Percentiles rank a stretch among this genome's conserved stretches.
Conservation (phyloP, 2,888 invertebrate genomes). For the Cephonodes hylas region DNA sequence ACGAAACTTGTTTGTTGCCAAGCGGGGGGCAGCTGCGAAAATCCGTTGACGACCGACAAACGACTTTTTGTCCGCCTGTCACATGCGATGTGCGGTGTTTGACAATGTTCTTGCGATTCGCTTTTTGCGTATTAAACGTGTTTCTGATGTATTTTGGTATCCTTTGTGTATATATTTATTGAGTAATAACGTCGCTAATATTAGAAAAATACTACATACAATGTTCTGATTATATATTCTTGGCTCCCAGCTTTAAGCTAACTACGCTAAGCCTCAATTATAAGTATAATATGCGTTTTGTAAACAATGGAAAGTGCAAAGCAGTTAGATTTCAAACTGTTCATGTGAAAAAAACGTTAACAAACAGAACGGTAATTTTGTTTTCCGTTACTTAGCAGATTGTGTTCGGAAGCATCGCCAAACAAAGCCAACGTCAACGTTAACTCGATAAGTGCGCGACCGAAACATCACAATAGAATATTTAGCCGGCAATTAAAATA, state of each 20-base stretch:
- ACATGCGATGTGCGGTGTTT: not conserved
- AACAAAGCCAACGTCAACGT: not conserved
- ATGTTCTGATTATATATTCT: too few species aligned
- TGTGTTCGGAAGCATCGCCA: not conserved
- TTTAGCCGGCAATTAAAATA: slow-evolving; percentile 64
- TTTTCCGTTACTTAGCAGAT: slow-evolving; percentile 2
- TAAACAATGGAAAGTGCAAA: not conserved
- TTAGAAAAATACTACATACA: too few species aligned
- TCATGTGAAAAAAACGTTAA: slow-evolving; percentile 6
- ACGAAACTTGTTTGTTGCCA: not conserved
- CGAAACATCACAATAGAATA: slow-evolving; percentile 56
- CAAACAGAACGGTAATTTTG: slow-evolving; percentile 5
- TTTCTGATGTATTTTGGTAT: not conserved
- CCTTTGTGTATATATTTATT: too few species aligned
- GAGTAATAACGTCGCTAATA: too few species aligned
- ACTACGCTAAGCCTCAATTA: too few species aligned
- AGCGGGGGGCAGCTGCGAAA: not conserved
- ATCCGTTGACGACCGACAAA: not conserved
- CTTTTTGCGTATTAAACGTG: not conserved
- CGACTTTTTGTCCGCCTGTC: not conserved
- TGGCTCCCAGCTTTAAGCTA: too few species aligned
- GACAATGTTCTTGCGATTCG: not conserved
- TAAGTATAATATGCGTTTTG: not conserved
- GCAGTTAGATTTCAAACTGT: not conserved
- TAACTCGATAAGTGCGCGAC: slow-evolving; percentile 26